Conservation (phyloP, 2,888 invertebrate genomes). For the Ophion ellenae region DNA sequence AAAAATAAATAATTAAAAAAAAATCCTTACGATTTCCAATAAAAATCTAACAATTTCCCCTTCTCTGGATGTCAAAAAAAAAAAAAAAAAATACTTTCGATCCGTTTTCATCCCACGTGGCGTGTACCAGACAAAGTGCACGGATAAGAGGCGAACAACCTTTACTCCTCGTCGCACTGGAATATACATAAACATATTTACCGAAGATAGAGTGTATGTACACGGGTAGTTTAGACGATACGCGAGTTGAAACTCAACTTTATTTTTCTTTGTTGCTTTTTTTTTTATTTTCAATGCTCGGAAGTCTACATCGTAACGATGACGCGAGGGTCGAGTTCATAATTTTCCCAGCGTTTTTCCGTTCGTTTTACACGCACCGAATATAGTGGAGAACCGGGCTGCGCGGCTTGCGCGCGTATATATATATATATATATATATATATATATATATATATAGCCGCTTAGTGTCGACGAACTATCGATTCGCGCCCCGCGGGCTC, state of each 20-base stretch:
- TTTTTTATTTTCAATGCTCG: constrained; percentile 38
- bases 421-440: constrained; percentile 2
- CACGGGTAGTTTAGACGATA: constrained; percentile 10
- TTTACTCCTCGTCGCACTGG: constrained; percentile 7
- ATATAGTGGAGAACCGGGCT: constrained; percentile 11
- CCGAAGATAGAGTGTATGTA: neutral
- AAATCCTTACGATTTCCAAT: neutral
- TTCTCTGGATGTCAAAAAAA: neutral
- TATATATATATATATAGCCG: constrained; percentile 14
- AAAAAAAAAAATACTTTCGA: no score
- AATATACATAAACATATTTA: constrained; percentile 16
- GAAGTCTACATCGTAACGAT: neutral
- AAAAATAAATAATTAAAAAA: neutral
- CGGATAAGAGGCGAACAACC: constrained; percentile 23
- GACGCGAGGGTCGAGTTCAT: constrained; percentile 35
- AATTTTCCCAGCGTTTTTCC: constrained; percentile 62
- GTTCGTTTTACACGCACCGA: constrained; percentile 37
- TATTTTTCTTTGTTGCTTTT: constrained; percentile 4
- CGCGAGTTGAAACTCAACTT: constrained; percentile 3
- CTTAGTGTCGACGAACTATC: constrained; percentile 80
- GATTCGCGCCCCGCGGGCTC: constrained; percentile 71
- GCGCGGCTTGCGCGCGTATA: constrained; percentile 1
- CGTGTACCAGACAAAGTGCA: constrained; percentile 21
- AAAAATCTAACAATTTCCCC: neutral
- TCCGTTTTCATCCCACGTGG: neutral